phyloP scores from a whole-genome alignment of 1,140 invertebrate species.

The Pseudomyrmex concolor region DNA sequence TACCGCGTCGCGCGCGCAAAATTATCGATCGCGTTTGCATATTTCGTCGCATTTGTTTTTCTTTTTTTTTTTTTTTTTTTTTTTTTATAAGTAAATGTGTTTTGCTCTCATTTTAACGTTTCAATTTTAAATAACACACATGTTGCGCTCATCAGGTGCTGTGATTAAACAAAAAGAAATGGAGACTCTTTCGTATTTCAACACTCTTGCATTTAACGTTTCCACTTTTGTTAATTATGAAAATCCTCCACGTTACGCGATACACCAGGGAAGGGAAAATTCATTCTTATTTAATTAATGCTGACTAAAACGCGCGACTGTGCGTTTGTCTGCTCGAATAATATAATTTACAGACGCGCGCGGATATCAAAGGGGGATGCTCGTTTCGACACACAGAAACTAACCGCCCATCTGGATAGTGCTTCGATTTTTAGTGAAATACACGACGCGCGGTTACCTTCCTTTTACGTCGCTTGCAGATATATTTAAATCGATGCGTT shows the following conservation, averaged over 20 bases:
- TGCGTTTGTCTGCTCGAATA: conserved; percentile 39
- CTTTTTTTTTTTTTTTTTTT: neutral
- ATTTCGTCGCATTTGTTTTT: neutral
- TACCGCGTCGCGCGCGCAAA: neutral
- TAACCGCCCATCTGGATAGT: conserved; percentile 11
- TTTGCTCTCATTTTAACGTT: too few species aligned
- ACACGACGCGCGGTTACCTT: conserved; percentile 17
- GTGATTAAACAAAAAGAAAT: too few species aligned
- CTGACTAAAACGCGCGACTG: neutral
- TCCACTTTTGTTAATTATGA: too few species aligned
- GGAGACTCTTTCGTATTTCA: too few species aligned
- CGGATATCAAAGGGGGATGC: conserved; percentile 31
- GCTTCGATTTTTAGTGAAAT: conserved; percentile 43
- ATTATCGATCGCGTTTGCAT: neutral
- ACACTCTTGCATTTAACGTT: too few species aligned
- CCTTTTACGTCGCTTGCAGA: conserved; percentile 42
- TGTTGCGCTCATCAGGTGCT: too few species aligned
- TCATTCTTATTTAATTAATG: too few species aligned
- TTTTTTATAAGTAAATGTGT: too few species aligned
- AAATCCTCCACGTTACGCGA: too few species aligned
- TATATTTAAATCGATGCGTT: conserved; percentile 25
- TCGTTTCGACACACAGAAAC: conserved; percentile 34
- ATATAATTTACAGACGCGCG: conserved; percentile 31
- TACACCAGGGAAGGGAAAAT: too few species aligned
- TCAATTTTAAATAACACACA: too few species aligned